Percentiles rank a stretch among this genome's conserved stretches.
Evolutionary conservation across 2,113 vertebrate genomes (phyloP).

Genomic region (Thalassoma bifasciatum): DNA sequence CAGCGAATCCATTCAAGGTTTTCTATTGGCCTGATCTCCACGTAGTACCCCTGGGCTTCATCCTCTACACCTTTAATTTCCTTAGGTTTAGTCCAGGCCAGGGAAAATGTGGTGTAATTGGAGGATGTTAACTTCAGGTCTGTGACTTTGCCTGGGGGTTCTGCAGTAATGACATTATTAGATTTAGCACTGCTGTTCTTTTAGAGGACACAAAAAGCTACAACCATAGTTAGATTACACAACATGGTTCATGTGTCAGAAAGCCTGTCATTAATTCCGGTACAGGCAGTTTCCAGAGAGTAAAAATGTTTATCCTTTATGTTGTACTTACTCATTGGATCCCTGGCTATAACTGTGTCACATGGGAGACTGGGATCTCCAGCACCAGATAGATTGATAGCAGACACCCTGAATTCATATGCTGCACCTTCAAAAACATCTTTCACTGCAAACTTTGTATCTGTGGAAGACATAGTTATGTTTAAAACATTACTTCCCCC

Average conservation of each 20-base stretch:
- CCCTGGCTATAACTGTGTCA: conserved; percentile 80
- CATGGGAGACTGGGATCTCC: conserved; percentile 88
- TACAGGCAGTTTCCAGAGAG: neutral
- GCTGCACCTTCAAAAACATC: conserved; percentile 85
- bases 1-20: conserved; percentile 86
- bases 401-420: conserved; percentile 91
- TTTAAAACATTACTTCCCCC: neutral
- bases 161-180: conserved; percentile 75
- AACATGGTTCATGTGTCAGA: neutral
- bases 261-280: neutral
- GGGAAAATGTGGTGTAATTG: conserved; percentile 81
- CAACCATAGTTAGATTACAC: neutral
- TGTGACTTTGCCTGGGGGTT: conserved; percentile 86
- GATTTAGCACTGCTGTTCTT: conserved; percentile 4
- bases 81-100: conserved; percentile 88
- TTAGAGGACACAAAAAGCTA: neutral
- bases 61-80: conserved; percentile 72
- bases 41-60: conserved; percentile 86
- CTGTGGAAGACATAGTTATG: conserved; percentile 63
- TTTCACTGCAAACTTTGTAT: conserved; percentile 83
- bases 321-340: conserved; percentile 85
- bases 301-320: neutral
- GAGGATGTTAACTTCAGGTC: conserved; percentile 87
- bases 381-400: conserved; percentile 86
- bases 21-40: conserved; percentile 85